Conservation (phyloP, 1,140 invertebrate genomes). For the Pectinophora gossypiella region DNA sequence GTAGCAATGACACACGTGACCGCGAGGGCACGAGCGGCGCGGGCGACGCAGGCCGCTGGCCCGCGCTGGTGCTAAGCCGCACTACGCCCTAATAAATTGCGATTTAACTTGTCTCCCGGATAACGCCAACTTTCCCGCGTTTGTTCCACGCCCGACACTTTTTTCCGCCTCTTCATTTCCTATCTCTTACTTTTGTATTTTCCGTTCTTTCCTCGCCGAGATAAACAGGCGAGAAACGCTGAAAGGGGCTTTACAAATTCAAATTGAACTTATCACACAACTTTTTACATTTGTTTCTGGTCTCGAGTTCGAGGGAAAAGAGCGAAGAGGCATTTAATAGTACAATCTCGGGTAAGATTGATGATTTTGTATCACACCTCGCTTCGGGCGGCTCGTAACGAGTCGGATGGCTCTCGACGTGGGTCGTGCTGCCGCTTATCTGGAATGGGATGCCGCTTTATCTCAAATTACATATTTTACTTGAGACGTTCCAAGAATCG, state of each 20-base stretch:
- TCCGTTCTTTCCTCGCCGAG: constrained; percentile 67
- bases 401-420: constrained; percentile 69
- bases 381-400: constrained; percentile 71
- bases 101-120: constrained; percentile 74
- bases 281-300: constrained; percentile 76
- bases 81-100: constrained; percentile 72
- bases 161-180: constrained; percentile 74
- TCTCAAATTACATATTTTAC: constrained; percentile 75
- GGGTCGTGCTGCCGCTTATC: constrained; percentile 70
- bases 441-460: constrained; percentile 69
- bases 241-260: constrained; percentile 76
- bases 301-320: constrained; percentile 68
- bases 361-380: constrained; percentile 75
- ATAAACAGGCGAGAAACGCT: constrained; percentile 74
- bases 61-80: constrained; percentile 53
- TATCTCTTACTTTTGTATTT: constrained; percentile 76
- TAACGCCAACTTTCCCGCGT: constrained; percentile 73
- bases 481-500: constrained; percentile 56
- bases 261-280: constrained; percentile 76
- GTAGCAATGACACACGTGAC: neutral
- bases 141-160: constrained; percentile 72
- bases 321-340: constrained; percentile 74
- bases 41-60: constrained; percentile 15
- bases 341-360: constrained; percentile 74
- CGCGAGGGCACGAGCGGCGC: constrained; percentile 7